phyloP scores from a whole-genome alignment of 2,113 vertebrate genomes.

The Pseudopodoces humilis region DNA sequence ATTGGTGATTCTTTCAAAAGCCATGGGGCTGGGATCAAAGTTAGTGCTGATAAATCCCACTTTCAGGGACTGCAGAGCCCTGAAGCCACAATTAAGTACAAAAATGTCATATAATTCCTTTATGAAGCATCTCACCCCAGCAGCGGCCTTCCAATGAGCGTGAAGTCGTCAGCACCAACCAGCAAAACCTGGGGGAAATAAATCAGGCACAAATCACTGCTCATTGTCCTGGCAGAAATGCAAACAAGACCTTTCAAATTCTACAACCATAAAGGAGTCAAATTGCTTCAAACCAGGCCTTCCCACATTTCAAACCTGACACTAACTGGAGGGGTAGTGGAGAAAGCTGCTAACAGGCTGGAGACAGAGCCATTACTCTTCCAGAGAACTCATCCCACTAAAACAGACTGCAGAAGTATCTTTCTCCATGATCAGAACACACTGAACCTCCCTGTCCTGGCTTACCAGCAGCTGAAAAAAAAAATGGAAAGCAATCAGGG shows the following conservation, averaged over 20 bases:
- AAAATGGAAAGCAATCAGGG: background rate
- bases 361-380: background rate
- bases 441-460: background rate
- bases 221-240: background rate
- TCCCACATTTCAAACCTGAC: background rate
- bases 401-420: background rate
- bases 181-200: slow-evolving; percentile 78
- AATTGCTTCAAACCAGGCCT: background rate
- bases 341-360: background rate
- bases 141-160: slow-evolving; percentile 81
- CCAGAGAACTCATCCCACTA: background rate
- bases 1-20: background rate
- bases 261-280: background rate
- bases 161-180: slow-evolving; percentile 85
- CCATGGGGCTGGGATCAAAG: background rate
- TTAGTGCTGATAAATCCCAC: background rate
- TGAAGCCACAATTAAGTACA: background rate
- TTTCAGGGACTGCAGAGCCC: background rate
- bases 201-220: background rate
- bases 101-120: background rate
- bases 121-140: slow-evolving; percentile 75
- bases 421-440: background rate
- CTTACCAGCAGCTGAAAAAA: background rate
- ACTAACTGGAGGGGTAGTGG: background rate
- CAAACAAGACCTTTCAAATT: background rate